phyloP scores from a whole-genome alignment of 2,797 vertebrate genomes.

The Acanthis flammea region DNA sequence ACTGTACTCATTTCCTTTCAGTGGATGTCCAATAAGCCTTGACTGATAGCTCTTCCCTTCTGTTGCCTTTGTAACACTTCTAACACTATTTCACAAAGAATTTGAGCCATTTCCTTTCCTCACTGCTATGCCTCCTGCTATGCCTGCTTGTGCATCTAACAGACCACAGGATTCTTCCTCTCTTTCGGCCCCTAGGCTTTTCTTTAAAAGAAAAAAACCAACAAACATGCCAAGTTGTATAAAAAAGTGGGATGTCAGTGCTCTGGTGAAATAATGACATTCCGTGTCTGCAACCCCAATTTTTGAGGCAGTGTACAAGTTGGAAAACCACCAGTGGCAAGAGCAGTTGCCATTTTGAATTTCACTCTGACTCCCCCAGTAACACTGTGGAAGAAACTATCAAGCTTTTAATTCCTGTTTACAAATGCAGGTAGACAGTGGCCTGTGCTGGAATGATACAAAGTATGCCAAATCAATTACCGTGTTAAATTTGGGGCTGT shows the following conservation, averaged over 20 bases:
- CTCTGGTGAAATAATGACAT: constrained; percentile 40
- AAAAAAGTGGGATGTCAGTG: constrained; percentile 54
- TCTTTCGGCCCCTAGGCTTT: constrained; percentile 64
- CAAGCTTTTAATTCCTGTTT: constrained; percentile 33
- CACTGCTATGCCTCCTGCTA: not conserved
- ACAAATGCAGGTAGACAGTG: constrained; percentile 67
- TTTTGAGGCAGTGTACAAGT: constrained; percentile 45
- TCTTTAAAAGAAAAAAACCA: constrained; percentile 62
- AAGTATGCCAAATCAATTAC: constrained; percentile 33
- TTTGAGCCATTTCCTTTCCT: constrained; percentile 28
- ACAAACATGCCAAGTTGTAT: constrained; percentile 70
- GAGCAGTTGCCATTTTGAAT: constrained; percentile 77
- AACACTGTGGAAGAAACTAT: not conserved
- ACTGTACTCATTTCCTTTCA: not conserved
- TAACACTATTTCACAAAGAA: not conserved
- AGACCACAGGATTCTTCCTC: not conserved
- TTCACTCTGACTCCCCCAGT: constrained; percentile 2
- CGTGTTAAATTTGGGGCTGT: not conserved
- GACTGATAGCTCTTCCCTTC: constrained; percentile 32
- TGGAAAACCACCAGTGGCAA: constrained; percentile 78
- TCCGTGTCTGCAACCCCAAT: constrained; percentile 20
- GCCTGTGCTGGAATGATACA: not conserved
- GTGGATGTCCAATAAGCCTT: not conserved
- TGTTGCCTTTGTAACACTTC: not conserved
- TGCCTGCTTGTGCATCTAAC: constrained; percentile 26